A percentile compares a stretch with the other conserved stretches of the same genome.
Evolutionary conservation across 53 echinoderm and acorn worm species (phyloP).

Genomic region (Antedon mediterranea): DNA sequence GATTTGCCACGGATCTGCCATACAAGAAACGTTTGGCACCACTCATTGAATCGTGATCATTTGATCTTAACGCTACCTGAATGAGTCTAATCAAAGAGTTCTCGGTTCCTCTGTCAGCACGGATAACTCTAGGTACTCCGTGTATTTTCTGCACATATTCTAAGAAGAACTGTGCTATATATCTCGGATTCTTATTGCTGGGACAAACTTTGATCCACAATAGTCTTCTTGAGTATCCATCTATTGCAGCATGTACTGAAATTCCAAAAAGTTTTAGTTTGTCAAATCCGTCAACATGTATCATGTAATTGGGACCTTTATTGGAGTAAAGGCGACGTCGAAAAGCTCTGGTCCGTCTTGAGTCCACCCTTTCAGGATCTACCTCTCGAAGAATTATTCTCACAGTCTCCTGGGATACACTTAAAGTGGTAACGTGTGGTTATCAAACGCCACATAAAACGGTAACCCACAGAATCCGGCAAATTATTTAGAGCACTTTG

Average conservation of each 20-base stretch:
- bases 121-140: neutral
- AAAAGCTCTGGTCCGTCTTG: neutral
- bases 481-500: conserved; percentile 3
- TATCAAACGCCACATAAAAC: too few relatives aligned
- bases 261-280: conserved; percentile 23
- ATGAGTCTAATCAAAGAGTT: neutral
- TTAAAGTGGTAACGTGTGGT: too few relatives aligned
- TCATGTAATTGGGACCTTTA: conserved; percentile 10
- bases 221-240: conserved; percentile 12
- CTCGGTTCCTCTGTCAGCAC: conserved; percentile 8
- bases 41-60: too few relatives aligned
- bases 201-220: conserved; percentile 1
- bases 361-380: conserved; percentile 8
- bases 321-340: neutral
- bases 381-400: neutral
- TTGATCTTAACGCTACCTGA: too few relatives aligned
- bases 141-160: neutral
- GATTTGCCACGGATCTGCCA: too few relatives aligned
- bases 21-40: too few relatives aligned
- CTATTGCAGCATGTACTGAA: conserved; percentile 22
- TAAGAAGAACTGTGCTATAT: neutral
- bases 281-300: conserved; percentile 27
- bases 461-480: conserved; percentile 7
- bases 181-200: neutral
- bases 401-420: neutral